Conservation (phyloP, 2,888 invertebrate genomes). For the Coecobrya sp. region DNA sequence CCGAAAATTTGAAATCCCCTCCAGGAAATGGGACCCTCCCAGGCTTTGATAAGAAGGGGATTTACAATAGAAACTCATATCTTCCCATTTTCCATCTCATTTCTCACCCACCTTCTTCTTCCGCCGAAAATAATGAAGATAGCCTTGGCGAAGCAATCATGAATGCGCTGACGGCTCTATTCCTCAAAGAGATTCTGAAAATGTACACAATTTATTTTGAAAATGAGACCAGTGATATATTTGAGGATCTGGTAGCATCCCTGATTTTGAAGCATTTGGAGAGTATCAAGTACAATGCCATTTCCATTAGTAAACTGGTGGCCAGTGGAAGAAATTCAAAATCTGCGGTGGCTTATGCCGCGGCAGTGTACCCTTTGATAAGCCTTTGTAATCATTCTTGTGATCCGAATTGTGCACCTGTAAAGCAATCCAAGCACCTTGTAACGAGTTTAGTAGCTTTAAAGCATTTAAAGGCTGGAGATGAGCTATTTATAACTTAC, state of each 20-base stretch:
- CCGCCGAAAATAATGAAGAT: not conserved
- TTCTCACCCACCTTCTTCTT: constrained; percentile 54
- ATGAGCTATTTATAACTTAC: constrained; percentile 85
- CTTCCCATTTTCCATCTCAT: constrained; percentile 79
- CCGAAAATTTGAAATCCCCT: not conserved
- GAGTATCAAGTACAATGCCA: constrained; percentile 82
- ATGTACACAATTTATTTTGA: constrained; percentile 69
- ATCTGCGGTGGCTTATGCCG: constrained; percentile 63
- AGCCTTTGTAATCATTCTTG: constrained; percentile 85
- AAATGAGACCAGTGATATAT: not conserved
- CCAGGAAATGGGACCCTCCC: not conserved
- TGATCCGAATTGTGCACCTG: constrained; percentile 82
- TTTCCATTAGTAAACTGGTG: constrained; percentile 81
- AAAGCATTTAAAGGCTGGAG: constrained; percentile 76
- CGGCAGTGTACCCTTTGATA: constrained; percentile 82
- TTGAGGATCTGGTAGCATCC: constrained; percentile 77
- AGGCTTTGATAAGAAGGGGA: constrained; percentile 54
- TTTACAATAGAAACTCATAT: constrained; percentile 78
- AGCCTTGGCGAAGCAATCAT: not conserved
- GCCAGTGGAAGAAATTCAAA: not conserved
- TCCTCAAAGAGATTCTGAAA: constrained; percentile 78
- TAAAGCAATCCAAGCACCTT: constrained; percentile 69
- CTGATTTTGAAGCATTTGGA: constrained; percentile 82
- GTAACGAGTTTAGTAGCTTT: constrained; percentile 79
- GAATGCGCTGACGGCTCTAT: constrained; percentile 73